phyloP scores from a whole-genome alignment of 1,140 invertebrate genomes.

The Cydia fagiglandana region DNA sequence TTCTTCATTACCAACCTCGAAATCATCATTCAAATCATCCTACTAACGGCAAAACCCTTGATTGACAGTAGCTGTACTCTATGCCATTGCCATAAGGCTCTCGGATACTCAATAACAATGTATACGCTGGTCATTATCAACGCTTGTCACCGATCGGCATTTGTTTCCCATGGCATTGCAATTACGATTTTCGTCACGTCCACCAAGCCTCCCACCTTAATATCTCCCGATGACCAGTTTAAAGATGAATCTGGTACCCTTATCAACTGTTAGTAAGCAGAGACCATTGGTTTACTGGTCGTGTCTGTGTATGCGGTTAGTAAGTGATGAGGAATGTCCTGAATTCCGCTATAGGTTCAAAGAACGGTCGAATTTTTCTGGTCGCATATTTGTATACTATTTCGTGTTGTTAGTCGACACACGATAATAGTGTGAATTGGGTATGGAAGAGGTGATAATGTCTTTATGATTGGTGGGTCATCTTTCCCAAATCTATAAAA shows the following conservation, averaged over 20 bases:
- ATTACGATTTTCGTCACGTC: constrained; percentile 19
- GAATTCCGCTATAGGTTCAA: constrained; percentile 1
- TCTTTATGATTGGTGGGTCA: neutral
- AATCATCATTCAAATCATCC: constrained; percentile 5
- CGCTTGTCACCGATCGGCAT: constrained; percentile 14
- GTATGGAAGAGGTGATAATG: neutral
- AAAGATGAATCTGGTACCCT: constrained; percentile 1
- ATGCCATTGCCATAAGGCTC: no score
- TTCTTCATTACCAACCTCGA: neutral
- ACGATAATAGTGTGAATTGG: constrained; percentile 6
- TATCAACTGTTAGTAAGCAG: constrained; percentile 39
- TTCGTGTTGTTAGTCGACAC: neutral
- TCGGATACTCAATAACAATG: no score
- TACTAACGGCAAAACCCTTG: no score
- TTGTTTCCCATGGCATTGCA: constrained; percentile 16
- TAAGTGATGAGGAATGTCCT: neutral
- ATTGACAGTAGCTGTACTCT: no score
- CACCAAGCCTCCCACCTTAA: neutral
- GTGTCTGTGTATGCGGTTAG: neutral
- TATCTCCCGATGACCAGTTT: neutral
- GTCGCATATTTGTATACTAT: neutral
- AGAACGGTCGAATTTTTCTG: neutral
- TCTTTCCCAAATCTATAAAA: neutral
- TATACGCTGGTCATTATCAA: neutral
- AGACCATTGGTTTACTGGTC: neutral